Base-by-base conservation (phyloP, 2,113 vertebrate species). In the Hemibagrus wyckioides region DNA sequence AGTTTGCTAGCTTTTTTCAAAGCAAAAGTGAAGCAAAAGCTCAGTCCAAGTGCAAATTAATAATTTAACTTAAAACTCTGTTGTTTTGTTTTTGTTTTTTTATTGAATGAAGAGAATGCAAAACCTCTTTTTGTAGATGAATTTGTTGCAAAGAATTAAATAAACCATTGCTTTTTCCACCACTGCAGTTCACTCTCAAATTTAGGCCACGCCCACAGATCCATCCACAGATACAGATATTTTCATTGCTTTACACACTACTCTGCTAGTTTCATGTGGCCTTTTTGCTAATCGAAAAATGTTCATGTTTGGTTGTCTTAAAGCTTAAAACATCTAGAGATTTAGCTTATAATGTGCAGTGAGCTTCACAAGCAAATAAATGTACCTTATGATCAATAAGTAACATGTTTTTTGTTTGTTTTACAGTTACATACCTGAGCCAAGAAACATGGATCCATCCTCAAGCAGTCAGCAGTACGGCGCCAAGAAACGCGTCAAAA, bases 401-500 rank as follows among this genome's bases (percentile, higher is more conserved):
- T 82, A 59, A 73, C 33, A 3, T 56, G 10, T 28, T 44, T 80
- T 23, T 50, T 67, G 13, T 73, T 87, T 33, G 39, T 91, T 91
- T 90, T 90, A 71, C 91, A 95, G 94, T 91, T 57, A 84, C 84
- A 59, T 85, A 91, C 61, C 86, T 87, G 88, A 88, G 86, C 80
- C 89, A 92, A 59, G 30, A 82, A 82, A 96, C 94, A 99, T 99
- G 98, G 97, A 99, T 93, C 91, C 75, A 0, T 94, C 96, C 71
- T 93, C 95, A 65, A 94, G 95, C 85, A 95, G 95, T 75, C 95
- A 95, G 89, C 94, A 95, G 90, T 94, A 96, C 36, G 95, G 96
- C 84, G 93, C 97, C 83, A 99, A 99, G 94, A 99, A 99, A 93
- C 93, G 96, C 77, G 98, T 99, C 73, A 99, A 99, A 95, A 99